phyloP scores from a whole-genome alignment of 2,888 invertebrate genomes.

The Acronicta psi region DNA sequence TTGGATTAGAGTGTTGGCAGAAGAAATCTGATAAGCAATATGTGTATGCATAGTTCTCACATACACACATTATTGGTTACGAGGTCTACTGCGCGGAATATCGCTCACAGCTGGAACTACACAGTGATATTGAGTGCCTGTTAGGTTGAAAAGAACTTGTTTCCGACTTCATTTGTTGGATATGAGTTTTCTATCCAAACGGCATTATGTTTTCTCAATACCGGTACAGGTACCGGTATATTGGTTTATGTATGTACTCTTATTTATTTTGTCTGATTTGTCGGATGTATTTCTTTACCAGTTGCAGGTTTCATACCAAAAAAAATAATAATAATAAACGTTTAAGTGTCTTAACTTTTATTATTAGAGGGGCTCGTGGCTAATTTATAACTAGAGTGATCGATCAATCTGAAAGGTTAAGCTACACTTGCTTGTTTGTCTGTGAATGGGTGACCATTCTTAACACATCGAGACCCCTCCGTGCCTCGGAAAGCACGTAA shows the following conservation, averaged over 20 bases:
- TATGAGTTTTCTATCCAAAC: constrained; percentile 6
- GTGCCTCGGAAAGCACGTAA: too few species aligned
- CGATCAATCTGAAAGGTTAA: too few species aligned
- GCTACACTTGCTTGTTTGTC: too few species aligned
- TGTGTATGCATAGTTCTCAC: neutral
- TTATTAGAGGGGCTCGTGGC: too few species aligned
- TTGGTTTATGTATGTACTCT: too few species aligned
- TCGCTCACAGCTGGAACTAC: neutral
- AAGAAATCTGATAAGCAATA: neutral
- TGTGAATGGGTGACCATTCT: too few species aligned
- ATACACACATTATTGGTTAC: neutral
- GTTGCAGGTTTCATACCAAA: neutral
- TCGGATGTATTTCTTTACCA: neutral
- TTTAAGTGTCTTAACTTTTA: too few species aligned
- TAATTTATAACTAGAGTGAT: too few species aligned
- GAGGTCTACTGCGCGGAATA: neutral
- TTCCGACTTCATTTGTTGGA: neutral
- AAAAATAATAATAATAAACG: too few species aligned
- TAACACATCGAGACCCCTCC: too few species aligned
- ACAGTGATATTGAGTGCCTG: neutral
- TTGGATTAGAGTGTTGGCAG: neutral
- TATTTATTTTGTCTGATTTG: too few species aligned
- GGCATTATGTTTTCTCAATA: constrained; percentile 1
- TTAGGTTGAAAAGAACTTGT: neutral
- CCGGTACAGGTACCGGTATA: too few species aligned